Base-by-base conservation (phyloP, 1,140 invertebrate species). In the Drosophila quadrilineata region DNA sequence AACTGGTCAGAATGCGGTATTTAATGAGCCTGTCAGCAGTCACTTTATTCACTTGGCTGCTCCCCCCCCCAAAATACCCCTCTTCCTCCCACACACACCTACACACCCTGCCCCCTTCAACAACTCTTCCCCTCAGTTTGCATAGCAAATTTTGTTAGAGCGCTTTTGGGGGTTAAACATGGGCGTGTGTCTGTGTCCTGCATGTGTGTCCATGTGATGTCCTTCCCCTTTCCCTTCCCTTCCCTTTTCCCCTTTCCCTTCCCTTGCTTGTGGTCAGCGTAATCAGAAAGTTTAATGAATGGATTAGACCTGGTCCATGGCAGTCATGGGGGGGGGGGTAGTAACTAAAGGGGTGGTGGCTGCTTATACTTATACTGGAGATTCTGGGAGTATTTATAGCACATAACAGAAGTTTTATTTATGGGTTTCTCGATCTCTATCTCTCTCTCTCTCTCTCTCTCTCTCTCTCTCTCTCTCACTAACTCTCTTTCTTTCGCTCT, bases 281-380 rank as follows among this genome's bases (percentile, higher is more conserved):
- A 82, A 77, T 85, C 79, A 77, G 59, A 73, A 85, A 82, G 77
- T 75, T 82, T 84, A 82, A 82, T 85, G 77, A 82, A 82, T 64
- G 57, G 79, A 82, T 82, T 85, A 82, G 75, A 43, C 50, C 52
- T 33, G 46, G 24, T 21, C 28, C 33, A 9, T 40, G 24, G 9
- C 29, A 36, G 28, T 19, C 29, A n/a, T n/a, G n/a, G n/a, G n/a
- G n/a, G n/a, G n/a, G n/a, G n/a, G n/a, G n/a, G n/a, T n/a, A n/a
- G n/a, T n/a, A n/a, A n/a, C n/a, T n/a, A n/a, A n/a, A n/a, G n/a
- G n/a, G n/a, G n/a, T n/a, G n/a, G n/a, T n/a, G n/a, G n/a, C n/a
- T n/a, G n/a, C n/a, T n/a, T n/a, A n/a, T n/a, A n/a, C n/a, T n/a
- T n/a, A n/a, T n/a, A n/a, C n/a, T n/a, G n/a, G n/a, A n/a, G n/a